Percentiles rank a stretch among this genome's conserved stretches.
Evolutionary conservation across 2,797 vertebrate genomes (phyloP).

Genomic region (Microtus californicus): DNA sequence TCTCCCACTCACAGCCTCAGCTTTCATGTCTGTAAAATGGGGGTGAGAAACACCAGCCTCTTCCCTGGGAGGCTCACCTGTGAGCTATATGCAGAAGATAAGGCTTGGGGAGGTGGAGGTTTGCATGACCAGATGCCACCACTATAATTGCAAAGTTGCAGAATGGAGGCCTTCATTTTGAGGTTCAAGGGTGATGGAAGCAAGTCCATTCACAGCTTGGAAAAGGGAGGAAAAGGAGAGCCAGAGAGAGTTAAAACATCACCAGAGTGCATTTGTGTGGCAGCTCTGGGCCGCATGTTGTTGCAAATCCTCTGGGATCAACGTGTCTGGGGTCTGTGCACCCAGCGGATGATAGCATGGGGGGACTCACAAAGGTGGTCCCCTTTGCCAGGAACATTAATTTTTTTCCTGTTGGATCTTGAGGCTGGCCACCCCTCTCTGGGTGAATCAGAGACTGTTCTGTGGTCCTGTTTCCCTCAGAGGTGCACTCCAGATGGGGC

Average conservation of each 20-base stretch:
- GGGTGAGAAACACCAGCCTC: neutral
- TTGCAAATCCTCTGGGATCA: neutral
- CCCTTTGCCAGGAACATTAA: neutral
- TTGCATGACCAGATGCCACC: no score
- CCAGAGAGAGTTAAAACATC: neutral
- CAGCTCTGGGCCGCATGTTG: neutral
- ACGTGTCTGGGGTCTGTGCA: neutral
- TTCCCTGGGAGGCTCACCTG: neutral
- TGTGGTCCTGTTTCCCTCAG: neutral
- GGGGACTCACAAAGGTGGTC: neutral
- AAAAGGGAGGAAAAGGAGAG: neutral
- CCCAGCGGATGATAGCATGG: no score
- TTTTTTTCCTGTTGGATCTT: neutral
- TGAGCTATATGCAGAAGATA: neutral
- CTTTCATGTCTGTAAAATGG: constrained; percentile 37
- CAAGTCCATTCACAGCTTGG: neutral
- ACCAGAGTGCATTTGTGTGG: no score
- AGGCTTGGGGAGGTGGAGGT: accelerated
- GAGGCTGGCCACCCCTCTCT: neutral
- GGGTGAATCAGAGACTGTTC: neutral
- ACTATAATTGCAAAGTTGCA: neutral
- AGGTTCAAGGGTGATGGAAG: neutral
- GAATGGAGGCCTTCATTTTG: neutral
- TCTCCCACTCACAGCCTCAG: neutral
- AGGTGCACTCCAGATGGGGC: neutral